Evolutionary conservation across 1,140 invertebrate species (phyloP).

Genomic region (Zelostemma sp.): DNA sequence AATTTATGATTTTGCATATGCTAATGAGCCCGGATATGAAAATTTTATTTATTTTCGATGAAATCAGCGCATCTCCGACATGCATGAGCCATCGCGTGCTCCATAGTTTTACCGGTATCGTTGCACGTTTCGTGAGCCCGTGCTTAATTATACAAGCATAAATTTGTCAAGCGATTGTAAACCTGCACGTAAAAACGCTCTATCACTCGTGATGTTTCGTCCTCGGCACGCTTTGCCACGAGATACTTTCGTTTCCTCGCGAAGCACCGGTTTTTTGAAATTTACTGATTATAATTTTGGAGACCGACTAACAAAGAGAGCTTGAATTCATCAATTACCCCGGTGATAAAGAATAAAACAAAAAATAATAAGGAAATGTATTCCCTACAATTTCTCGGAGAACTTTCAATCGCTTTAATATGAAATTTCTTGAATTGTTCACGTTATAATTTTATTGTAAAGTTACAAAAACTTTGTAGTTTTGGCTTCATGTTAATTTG

Average conservation of each 20-base stretch:
- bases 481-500: too few relatives aligned
- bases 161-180: constrained; percentile 36
- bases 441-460: too few relatives aligned
- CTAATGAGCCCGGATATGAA: not conserved
- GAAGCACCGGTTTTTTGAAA: constrained; percentile 40
- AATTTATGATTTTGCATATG: constrained; percentile 1
- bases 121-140: constrained; percentile 41
- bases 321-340: too few relatives aligned
- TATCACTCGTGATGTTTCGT: constrained; percentile 41
- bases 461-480: too few relatives aligned
- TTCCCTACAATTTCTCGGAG: too few relatives aligned
- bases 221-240: constrained; percentile 42
- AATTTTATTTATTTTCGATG: constrained; percentile 25
- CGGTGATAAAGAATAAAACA: too few relatives aligned
- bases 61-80: constrained; percentile 34
- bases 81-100: constrained; percentile 44
- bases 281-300: constrained; percentile 42
- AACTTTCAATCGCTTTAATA: too few relatives aligned
- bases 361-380: too few relatives aligned
- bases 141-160: constrained; percentile 50
- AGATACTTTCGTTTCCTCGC: constrained; percentile 49
- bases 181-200: constrained; percentile 18
- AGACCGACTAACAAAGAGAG: too few relatives aligned
- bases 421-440: too few relatives aligned
- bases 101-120: constrained; percentile 34